Base-by-base conservation (phyloP, 1,140 invertebrate genomes). In the Nixonia krombeini region DNA sequence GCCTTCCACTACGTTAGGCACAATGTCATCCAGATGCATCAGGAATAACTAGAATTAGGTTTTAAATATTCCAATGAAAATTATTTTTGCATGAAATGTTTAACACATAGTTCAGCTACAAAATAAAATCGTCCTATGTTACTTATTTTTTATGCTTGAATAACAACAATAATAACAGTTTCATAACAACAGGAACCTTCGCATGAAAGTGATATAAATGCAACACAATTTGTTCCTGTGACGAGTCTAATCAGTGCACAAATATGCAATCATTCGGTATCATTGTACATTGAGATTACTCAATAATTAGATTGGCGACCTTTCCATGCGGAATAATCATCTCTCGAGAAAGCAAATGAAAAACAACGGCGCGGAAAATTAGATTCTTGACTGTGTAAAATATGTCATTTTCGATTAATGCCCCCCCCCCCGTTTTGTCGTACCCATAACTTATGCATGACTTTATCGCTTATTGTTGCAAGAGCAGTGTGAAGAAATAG, bases 11-110 rank as follows among this genome's bases (percentile, higher is more conserved):
- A 88, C 87, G 51, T 88, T 89, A 0, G 90, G 88, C 25, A 93
- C 82, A 23, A 94, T 91, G 65, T 93, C 90, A 69, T 95, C 93
- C 87, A 95, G 87, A 78, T 95, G 93, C 62, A 95, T 86, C 0
- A 95, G 83, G 77, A 95, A 94, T 21, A 96, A 76, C 93, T 95
- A 82, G 12, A 80, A 85, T 21, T 21, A 2, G 21, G 6, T 21
- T 21, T 21, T 3, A 21, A 21, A 21, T 6, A 21, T 21, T 21
- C 21, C 6, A 21, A 21, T 21, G 6, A 21, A 21, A 21, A 21
- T 21, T 3, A 21, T 21, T 21, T 21, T 21, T 21, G 6, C 6
- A 3, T 21, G 21, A 3, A 21, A 21, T 21, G 6, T 21, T 3
- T 21, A 21, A n/a, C n/a, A n/a, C n/a, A n/a, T n/a, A n/a, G n/a